Base-by-base conservation (phyloP, 2,113 vertebrate species). In the Poeciliopsis prolifica region DNA sequence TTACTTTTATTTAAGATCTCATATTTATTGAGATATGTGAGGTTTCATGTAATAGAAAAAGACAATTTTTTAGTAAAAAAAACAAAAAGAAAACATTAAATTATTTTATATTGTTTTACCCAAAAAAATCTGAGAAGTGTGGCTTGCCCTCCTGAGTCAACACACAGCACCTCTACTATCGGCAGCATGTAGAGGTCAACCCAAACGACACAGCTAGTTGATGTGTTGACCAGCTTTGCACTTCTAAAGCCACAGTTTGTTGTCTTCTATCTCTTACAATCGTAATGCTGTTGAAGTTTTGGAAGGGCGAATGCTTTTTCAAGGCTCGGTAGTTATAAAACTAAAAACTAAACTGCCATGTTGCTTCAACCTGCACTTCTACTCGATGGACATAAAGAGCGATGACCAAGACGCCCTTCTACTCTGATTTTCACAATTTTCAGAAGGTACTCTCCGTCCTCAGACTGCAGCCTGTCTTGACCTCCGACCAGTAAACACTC, bases 401-500 rank as follows among this genome's bases (percentile, higher is more conserved):
- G 63, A 72, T 68, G 12, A 3, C 44, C 10, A 1, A 1, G 1
- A 42, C 68, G 17, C 33, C 29, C 61, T n/a, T 42, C 70, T 70
- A 70, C 65, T 17, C 31, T 35, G 11, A 1, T 31, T 71, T 64
- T 2, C 6, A 7, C 61, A 66, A 9, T 65, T 61, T 71, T 66
- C 63, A 70, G 48, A 70, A 35, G 29, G 51, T 3, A 35, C 78
- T 15, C 65, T n/a, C 51, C n/a, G 1, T 0, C 60, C 24, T 42
- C 26, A 75, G 65, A 17, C 58, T 37, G 67, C 28, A 44, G 58
- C 58, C 44, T 30, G 17, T 66, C 4, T 63, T n/a, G 26, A 72
- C 64, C 80, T 85, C 40, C 73, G 76, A 85, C 79, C 85, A 58
- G 22, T 0, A 1, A 62, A 72, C 71, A 83, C 58, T 31, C 40